phyloP scores from a whole-genome alignment of 2,888 invertebrate species.

The Pelosia muscerda region DNA sequence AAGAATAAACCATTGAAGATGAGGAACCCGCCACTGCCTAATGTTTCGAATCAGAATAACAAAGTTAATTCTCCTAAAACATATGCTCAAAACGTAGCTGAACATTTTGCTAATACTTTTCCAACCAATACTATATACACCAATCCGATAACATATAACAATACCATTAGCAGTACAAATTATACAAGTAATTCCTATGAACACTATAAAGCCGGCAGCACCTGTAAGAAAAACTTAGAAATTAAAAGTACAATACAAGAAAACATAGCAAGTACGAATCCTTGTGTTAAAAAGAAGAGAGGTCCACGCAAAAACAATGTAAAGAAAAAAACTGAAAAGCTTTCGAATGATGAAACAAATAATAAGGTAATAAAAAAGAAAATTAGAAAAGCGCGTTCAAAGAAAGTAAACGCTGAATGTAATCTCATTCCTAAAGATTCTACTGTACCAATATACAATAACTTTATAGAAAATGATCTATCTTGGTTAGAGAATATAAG shows the following conservation, averaged over 20 bases:
- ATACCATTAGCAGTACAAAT: not conserved
- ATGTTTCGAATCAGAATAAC: not conserved
- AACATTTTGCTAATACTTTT: no score
- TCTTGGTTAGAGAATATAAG: constrained; percentile 74
- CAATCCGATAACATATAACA: not conserved
- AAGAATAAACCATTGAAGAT: not conserved
- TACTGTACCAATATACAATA: constrained; percentile 34
- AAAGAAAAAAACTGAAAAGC: constrained; percentile 8
- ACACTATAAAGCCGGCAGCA: not conserved
- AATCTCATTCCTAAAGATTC: not conserved
- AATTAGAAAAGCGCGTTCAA: not conserved
- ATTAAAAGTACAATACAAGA: not conserved
- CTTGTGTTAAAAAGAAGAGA: constrained; percentile 34
- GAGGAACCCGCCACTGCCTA: not conserved
- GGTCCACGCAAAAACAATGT: constrained; percentile 34
- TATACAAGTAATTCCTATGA: not conserved
- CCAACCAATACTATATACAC: not conserved
- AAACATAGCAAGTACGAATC: not conserved
- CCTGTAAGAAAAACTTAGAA: not conserved
- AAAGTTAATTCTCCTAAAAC: not conserved
- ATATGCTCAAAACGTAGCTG: not conserved
- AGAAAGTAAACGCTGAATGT: not conserved
- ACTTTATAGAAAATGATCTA: constrained; percentile 53
- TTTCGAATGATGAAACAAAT: not conserved
- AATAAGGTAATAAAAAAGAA: constrained; percentile 4